These are phyloP conservation scores for Zaprionus ornatus DNA, from an alignment of 1,140 invertebrate genomes.

Conservation along the genomic window DNA sequence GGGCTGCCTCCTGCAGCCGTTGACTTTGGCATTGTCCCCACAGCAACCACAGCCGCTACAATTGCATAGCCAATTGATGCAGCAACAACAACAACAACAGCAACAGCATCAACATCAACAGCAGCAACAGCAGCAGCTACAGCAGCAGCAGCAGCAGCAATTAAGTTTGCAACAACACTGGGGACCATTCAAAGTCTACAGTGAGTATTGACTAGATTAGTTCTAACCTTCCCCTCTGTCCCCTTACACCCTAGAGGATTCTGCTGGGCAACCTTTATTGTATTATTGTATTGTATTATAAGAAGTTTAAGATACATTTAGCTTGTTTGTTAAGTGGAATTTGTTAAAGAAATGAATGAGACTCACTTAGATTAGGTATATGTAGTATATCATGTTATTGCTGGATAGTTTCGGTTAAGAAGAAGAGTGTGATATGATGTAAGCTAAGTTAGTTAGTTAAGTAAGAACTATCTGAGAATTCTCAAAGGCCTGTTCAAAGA, in stretches of 20 bases:
- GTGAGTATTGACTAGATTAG: conserved; percentile 84
- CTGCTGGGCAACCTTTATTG: neutral
- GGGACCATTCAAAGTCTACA: conserved; percentile 87
- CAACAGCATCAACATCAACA: conserved; percentile 49
- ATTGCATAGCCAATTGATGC: conserved; percentile 77
- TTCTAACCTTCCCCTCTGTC: conserved; percentile 1
- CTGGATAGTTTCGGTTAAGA: too few species aligned
- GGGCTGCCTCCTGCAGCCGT: conserved; percentile 62
- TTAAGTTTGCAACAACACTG: conserved; percentile 81
- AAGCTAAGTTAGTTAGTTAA: too few species aligned
- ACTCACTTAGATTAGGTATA: too few species aligned
- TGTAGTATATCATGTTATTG: too few species aligned
- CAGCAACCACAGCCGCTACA: conserved; percentile 74
- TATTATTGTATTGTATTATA: too few species aligned
- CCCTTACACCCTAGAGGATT: neutral
- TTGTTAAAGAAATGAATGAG: too few species aligned
- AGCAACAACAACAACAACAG: conserved; percentile 68
- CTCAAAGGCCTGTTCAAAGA: too few species aligned
- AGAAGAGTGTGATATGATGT: too few species aligned
- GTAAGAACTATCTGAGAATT: too few species aligned
- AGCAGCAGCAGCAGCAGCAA: conserved; percentile 76
- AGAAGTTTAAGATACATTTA: too few species aligned
- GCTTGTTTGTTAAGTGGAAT: too few species aligned
- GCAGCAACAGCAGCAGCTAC: conserved; percentile 62
- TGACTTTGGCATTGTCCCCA: conserved; percentile 76